phyloP scores from a whole-genome alignment of 2,888 invertebrate genomes.

The Eutolmus rufibarbis region DNA sequence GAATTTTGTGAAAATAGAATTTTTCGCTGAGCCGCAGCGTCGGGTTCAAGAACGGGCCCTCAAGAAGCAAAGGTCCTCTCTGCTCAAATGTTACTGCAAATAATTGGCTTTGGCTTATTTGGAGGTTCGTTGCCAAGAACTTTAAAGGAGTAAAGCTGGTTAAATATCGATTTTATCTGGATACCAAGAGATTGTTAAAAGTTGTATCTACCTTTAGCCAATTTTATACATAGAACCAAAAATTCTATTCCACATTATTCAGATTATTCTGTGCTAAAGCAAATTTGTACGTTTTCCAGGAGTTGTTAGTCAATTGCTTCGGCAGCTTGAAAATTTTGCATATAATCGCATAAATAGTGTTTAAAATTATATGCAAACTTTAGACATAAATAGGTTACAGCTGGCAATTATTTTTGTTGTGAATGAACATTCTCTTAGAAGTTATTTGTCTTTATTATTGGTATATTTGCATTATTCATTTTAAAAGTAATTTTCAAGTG shows the following conservation, averaged over 20 bases:
- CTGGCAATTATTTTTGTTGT: not conserved
- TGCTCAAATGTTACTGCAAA: not conserved
- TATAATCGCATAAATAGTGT: too few species aligned
- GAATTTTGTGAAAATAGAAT: constrained; percentile 5
- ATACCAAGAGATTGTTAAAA: not conserved
- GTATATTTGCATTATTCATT: too few species aligned
- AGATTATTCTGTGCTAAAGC: not conserved
- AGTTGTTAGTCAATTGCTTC: not conserved
- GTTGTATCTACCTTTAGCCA: not conserved
- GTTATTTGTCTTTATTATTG: not conserved
- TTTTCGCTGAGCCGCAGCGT: not conserved
- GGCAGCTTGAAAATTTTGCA: not conserved
- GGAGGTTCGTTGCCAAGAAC: not conserved
- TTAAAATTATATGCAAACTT: too few species aligned
- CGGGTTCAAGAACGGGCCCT: constrained; percentile 5
- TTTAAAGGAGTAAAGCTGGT: not conserved
- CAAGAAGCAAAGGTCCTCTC: not conserved
- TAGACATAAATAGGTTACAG: too few species aligned
- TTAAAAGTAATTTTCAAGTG: too few species aligned
- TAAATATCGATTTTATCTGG: not conserved
- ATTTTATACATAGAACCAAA: not conserved
- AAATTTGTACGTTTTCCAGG: too few species aligned
- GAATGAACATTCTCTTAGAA: not conserved
- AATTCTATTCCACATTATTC: not conserved
- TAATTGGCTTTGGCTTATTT: constrained; percentile 1